phyloP scores from a whole-genome alignment of 2,888 invertebrate genomes.

The Drosophila aldrichi region DNA sequence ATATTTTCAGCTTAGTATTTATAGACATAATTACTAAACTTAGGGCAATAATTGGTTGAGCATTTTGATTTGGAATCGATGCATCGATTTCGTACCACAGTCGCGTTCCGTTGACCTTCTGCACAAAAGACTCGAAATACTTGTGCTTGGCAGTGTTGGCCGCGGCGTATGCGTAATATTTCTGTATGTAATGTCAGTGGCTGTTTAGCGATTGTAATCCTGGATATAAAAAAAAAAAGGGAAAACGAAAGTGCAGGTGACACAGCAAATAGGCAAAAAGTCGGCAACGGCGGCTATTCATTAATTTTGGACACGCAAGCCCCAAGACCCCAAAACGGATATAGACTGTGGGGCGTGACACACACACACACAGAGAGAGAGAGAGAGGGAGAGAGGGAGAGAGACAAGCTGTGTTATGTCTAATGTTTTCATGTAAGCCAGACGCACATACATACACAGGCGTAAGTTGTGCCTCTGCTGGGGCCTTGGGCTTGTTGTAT shows the following conservation, averaged over 20 bases:
- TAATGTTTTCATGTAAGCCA: slow-evolving; percentile 69
- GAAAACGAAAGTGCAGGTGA: slow-evolving; percentile 49
- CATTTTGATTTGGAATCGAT: slow-evolving; percentile 31
- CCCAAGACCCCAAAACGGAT: slow-evolving; percentile 33
- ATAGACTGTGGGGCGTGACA: slow-evolving; percentile 29
- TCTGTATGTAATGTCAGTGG: slow-evolving; percentile 46
- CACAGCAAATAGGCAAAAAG: slow-evolving; percentile 65
- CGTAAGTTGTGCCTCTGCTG: slow-evolving; percentile 35
- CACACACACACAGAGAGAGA: slow-evolving; percentile 22
- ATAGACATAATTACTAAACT: neutral
- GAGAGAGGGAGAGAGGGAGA: slow-evolving; percentile 24
- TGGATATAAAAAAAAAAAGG: slow-evolving; percentile 45
- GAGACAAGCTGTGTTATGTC: slow-evolving; percentile 28
- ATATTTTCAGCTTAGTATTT: neutral
- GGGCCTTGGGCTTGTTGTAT: slow-evolving; percentile 30
- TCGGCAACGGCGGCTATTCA: slow-evolving; percentile 67
- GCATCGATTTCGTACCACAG: slow-evolving; percentile 39
- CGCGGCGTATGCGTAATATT: slow-evolving; percentile 64
- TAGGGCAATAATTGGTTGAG: too few relatives aligned
- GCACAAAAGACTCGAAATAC: slow-evolving; percentile 7
- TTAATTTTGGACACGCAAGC: slow-evolving; percentile 78
- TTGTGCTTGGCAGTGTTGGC: neutral
- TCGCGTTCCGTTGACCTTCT: slow-evolving; percentile 21
- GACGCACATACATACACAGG: slow-evolving; percentile 27
- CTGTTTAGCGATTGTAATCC: slow-evolving; percentile 64